Evolutionary conservation across 2,888 invertebrate genomes (phyloP).

Genomic region (Holacanthella duospinosa): DNA sequence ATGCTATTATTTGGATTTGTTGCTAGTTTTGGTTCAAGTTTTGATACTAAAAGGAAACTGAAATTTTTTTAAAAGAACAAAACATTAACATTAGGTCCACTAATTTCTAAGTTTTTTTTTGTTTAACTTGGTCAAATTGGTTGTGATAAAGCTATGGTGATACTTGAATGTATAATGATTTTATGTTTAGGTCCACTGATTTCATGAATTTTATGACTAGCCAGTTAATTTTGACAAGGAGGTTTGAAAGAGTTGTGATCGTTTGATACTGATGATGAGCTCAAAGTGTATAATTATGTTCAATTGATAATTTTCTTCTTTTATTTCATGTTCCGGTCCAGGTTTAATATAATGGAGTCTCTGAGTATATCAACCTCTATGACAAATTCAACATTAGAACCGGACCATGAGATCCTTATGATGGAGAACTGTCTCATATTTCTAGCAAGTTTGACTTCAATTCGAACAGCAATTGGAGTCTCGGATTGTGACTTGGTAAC

Average conservation of each 20-base stretch:
- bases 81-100: too few relatives aligned
- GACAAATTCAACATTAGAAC: conserved; percentile 47
- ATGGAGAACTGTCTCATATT: conserved; percentile 85
- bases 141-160: too few relatives aligned
- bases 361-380: conserved; percentile 44
- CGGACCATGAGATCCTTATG: conserved; percentile 79
- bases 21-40: too few relatives aligned
- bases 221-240: background rate
- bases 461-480: conserved; percentile 73
- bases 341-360: conserved; percentile 73
- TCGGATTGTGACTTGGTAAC: conserved; percentile 57
- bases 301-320: background rate
- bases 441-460: conserved; percentile 74
- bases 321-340: conserved; percentile 39
- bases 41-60: too few relatives aligned
- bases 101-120: too few relatives aligned
- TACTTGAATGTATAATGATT: too few relatives aligned
- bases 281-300: background rate
- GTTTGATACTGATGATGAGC: background rate
- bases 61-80: too few relatives aligned
- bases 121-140: too few relatives aligned
- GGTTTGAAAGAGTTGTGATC: background rate
- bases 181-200: background rate
- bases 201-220: background rate
- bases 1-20: too few relatives aligned